phyloP scores from a whole-genome alignment of 2,113 vertebrate species.

The Petromus typicus region DNA sequence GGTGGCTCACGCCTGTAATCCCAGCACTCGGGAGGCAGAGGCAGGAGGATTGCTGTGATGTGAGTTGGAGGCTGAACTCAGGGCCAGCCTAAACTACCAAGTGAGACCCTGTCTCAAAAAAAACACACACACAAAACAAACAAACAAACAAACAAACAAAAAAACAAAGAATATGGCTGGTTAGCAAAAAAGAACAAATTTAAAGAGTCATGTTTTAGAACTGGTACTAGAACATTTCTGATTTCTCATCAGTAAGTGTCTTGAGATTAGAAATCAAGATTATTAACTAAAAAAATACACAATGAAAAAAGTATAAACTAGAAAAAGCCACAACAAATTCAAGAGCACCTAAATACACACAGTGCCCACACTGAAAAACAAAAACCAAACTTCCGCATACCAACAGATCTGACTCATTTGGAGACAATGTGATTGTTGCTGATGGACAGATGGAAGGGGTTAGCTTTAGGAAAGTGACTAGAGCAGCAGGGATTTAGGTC shows the following conservation, averaged over 20 bases:
- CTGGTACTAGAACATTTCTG: background rate
- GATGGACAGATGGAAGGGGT: conserved; percentile 88
- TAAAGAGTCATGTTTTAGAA: background rate
- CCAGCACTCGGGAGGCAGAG: too few relatives aligned
- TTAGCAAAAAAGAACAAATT: conserved; percentile 8
- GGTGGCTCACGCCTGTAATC: too few relatives aligned
- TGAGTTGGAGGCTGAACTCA: too few relatives aligned
- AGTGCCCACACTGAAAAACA: conserved; percentile 38
- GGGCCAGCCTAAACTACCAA: too few relatives aligned
- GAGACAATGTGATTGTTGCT: conserved; percentile 82
- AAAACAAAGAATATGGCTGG: background rate
- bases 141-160: too few relatives aligned
- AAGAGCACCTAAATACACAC: conserved; percentile 41
- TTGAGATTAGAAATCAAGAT: background rate
- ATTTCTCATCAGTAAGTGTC: background rate
- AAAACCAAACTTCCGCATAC: conserved; percentile 56
- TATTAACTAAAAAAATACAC: background rate
- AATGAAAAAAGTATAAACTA: background rate
- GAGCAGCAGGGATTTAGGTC: too few relatives aligned
- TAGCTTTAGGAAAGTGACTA: conserved; percentile 87
- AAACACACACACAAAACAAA: too few relatives aligned
- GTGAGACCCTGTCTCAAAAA: too few relatives aligned
- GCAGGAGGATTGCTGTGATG: too few relatives aligned
- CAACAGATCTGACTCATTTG: conserved; percentile 67
- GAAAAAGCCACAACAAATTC: conserved; percentile 33